Base-by-base conservation (phyloP, 1,140 invertebrate genomes). In the Eumeta japonica region DNA sequence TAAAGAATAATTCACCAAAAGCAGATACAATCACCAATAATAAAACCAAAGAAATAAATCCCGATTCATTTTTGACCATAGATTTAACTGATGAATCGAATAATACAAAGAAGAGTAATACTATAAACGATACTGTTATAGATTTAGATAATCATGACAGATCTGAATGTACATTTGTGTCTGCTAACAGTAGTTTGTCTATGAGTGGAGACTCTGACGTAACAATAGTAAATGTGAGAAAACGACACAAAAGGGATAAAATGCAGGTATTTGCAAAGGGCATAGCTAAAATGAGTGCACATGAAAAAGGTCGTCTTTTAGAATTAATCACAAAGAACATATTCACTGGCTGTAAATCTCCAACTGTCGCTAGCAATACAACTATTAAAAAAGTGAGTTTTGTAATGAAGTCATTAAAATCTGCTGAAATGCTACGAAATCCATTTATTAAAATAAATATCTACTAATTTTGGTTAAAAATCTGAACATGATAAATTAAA, bases 131-230 rank as follows among this genome's bases (percentile, higher is more conserved):
- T 28, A 24, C 52, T 9, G 48, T 68, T 4, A 62, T 72, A 35
- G 62, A 70, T 48, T 37, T 72, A 40, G 58, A 45, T 3, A 56
- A 59, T 35, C 45, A 28, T 16, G 50, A 58, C 28, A 34, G 14
- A 10, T 28, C 37, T 7, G 53, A 62, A 11, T 53, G 48, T 37
- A 37, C 36, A 14, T 11, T 55, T 31, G 45, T 43, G 3, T 53
- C 53, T 14, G 32, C 35, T 32, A 50, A 36, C 37, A 38, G 45
- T 35, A 61, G 38, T 48, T 37, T 55, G 1, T 62, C 63, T 0
- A 52, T 66, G 52, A 67, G 61, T 37, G 55, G 58, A 2, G 65
- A 73, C 11, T 70, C 65, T 0, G 52, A 70, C 18, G 59, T 70
- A 0, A 68, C 65, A 2, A 45, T 67, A 13, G 24, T 57, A 35